Evolutionary conservation across 1,140 invertebrate genomes (phyloP).

Genomic region (Pogonomyrmex barbatus): DNA sequence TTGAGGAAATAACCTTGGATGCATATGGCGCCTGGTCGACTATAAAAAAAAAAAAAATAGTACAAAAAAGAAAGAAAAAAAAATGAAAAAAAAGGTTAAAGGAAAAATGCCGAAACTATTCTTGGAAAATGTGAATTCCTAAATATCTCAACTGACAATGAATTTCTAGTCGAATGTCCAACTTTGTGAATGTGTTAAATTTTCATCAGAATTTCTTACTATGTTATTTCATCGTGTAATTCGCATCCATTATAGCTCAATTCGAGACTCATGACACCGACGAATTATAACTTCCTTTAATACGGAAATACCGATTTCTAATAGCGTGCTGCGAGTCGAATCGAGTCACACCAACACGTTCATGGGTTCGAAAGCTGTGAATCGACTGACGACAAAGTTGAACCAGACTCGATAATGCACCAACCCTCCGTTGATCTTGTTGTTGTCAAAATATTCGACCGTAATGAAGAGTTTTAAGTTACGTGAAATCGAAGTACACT

Average conservation of each 20-base stretch:
- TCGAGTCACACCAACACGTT: not conserved
- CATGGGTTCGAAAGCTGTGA: not conserved
- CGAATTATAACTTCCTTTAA: not conserved
- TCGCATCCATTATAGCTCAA: not conserved
- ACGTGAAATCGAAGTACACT: too few relatives aligned
- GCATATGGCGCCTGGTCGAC: not conserved
- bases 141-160: not conserved
- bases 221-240: not conserved
- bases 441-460: slow-evolving; percentile 9
- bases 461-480: not conserved
- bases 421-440: not conserved
- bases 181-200: not conserved
- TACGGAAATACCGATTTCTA: not conserved
- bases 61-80: not conserved
- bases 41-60: too few relatives aligned
- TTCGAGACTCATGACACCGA: not conserved
- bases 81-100: not conserved
- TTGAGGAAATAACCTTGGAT: not conserved
- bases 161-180: not conserved
- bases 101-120: not conserved
- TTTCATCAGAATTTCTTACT: not conserved
- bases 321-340: slow-evolving; percentile 5
- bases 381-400: not conserved
- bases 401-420: not conserved
- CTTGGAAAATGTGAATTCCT: not conserved